phyloP scores from a whole-genome alignment of 2,797 vertebrate genomes.

The Amblyopsis hoosieri region DNA sequence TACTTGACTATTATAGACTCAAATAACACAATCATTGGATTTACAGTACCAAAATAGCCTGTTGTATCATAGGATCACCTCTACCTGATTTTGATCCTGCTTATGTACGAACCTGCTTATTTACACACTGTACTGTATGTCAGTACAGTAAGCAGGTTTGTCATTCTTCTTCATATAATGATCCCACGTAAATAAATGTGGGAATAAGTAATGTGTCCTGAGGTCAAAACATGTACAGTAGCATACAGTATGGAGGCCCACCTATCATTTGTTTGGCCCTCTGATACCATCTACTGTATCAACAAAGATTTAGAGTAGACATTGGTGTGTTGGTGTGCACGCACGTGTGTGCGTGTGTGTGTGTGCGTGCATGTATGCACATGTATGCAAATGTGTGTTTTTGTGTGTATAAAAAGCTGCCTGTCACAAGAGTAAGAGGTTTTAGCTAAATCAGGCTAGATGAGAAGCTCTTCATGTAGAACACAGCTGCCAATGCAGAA shows the following conservation, averaged over 20 bases:
- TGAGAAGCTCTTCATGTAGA: conserved; percentile 58
- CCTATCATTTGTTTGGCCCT: conserved; percentile 1
- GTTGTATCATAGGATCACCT: no score
- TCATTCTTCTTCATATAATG: neutral
- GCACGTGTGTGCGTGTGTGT: conserved; percentile 9
- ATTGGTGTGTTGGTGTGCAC: conserved; percentile 1
- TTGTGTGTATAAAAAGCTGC: conserved; percentile 28
- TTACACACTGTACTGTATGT: no score
- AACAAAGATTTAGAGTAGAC: conserved; percentile 11
- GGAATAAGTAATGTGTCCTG: neutral
- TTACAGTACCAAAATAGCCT: no score
- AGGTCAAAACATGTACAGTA: neutral
- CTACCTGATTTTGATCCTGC: no score
- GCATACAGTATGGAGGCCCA: neutral
- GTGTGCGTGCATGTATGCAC: conserved; percentile 6
- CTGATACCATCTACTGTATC: neutral
- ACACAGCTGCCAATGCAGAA: conserved; percentile 54
- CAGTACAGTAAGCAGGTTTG: neutral
- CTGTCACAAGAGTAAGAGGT: conserved; percentile 50
- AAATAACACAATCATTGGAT: no score
- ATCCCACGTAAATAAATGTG: neutral
- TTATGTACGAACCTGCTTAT: no score
- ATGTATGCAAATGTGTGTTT: neutral
- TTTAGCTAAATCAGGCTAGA: conserved; percentile 61
- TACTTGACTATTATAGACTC: no score